Evolutionary conservation across 1,140 invertebrate species (phyloP).

Genomic region (Tetragonula clypearis): DNA sequence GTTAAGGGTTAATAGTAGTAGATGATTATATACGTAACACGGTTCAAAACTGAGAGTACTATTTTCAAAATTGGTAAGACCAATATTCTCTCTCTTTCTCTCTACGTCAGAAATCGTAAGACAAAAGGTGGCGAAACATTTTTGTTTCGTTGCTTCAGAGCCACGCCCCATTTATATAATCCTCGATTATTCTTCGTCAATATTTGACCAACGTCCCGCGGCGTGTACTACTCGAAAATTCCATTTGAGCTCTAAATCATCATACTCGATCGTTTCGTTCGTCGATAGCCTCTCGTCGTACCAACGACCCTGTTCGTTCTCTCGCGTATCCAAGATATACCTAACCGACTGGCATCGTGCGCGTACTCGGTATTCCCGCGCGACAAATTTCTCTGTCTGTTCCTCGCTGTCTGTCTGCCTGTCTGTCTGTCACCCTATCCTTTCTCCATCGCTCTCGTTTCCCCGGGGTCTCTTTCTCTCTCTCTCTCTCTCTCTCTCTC

Average conservation of each 20-base stretch:
- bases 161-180: constrained; percentile 5
- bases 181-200: constrained; percentile 10
- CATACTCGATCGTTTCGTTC: not conserved
- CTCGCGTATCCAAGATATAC: not conserved
- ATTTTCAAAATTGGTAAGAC: not conserved
- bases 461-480: too few relatives aligned
- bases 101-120: not conserved
- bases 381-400: constrained; percentile 12
- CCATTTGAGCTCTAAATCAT: not conserved
- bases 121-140: not conserved
- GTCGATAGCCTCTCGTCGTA: not conserved
- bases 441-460: not conserved
- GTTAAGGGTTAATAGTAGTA: not conserved
- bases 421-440: not conserved
- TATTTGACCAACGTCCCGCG: constrained; percentile 18
- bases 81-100: not conserved
- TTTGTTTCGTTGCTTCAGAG: not conserved
- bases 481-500: too few relatives aligned
- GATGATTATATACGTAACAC: not conserved
- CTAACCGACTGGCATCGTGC: not conserved
- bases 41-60: not conserved
- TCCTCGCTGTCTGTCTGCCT: constrained; percentile 1
- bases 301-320: not conserved
- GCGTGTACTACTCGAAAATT: not conserved
- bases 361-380: not conserved